phyloP scores from a whole-genome alignment of 2,888 invertebrate genomes.

The Cepaea hortensis region DNA sequence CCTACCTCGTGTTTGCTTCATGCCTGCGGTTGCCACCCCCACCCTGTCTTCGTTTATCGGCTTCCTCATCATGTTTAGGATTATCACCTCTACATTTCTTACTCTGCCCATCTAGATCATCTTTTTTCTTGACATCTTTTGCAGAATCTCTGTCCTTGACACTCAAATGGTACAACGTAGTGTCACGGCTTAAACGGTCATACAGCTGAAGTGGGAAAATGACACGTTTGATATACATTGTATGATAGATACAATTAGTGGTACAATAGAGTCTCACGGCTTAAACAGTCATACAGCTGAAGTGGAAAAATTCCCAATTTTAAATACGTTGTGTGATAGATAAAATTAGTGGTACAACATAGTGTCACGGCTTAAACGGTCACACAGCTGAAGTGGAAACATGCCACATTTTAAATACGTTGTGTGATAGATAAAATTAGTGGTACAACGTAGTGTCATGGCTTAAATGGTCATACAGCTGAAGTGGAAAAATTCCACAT shows the following conservation, averaged over 20 bases:
- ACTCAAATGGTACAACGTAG: conserved; percentile 66
- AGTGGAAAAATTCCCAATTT: no score
- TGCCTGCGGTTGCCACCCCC: not conserved
- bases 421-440: no score
- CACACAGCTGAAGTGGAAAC: conserved; percentile 62
- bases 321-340: not conserved
- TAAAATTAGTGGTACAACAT: conserved; percentile 61
- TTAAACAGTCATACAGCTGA: no score
- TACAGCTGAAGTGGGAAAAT: conserved; percentile 59
- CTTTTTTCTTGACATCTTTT: conserved; percentile 15
- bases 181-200: conserved; percentile 68
- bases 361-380: conserved; percentile 67
- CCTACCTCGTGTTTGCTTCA: conserved; percentile 41
- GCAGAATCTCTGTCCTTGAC: conserved; percentile 50
- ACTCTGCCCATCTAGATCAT: not conserved
- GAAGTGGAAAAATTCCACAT: no score
- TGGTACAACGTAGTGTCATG: no score
- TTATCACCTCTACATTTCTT: not conserved
- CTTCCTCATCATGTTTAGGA: not conserved
- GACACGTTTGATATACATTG: no score
- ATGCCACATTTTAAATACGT: not conserved
- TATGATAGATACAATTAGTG: no score
- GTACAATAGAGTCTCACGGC: no score
- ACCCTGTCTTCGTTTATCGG: not conserved
- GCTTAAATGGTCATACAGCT: no score